These are phyloP conservation scores for Luidia sarsii DNA, from an alignment of 53 echinoderm and acorn worm genomes.

Conservation along the genomic window DNA sequence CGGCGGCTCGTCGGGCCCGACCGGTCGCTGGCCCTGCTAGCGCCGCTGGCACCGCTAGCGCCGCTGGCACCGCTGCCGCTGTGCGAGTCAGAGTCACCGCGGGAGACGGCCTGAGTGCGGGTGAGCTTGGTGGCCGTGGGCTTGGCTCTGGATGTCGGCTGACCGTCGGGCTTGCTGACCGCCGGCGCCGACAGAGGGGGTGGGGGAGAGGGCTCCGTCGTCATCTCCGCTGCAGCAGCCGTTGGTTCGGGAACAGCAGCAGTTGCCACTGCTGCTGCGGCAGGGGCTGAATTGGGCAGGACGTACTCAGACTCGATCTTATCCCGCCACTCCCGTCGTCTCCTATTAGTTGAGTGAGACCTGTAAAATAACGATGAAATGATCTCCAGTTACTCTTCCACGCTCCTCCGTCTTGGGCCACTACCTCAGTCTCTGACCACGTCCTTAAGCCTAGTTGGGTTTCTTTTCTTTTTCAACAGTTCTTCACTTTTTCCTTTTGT, in stretches of 20 bases:
- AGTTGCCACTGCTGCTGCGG: not conserved
- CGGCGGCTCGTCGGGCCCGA: conserved; percentile 35
- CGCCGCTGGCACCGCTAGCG: conserved; percentile 26
- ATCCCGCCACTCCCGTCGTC: conserved; percentile 54
- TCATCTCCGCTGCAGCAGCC: conserved; percentile 32
- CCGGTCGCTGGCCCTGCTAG: conserved; percentile 40
- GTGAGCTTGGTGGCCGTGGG: not conserved
- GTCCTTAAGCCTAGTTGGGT: too few species aligned
- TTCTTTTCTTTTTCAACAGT: too few species aligned
- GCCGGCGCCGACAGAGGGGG: not conserved
- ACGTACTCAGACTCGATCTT: conserved; percentile 55
- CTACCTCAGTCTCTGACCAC: too few species aligned
- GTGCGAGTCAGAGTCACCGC: conserved; percentile 35
- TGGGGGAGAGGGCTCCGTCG: not conserved
- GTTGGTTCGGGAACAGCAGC: too few species aligned
- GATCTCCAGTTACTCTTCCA: too few species aligned
- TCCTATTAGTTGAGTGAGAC: conserved; percentile 42
- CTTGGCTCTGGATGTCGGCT: not conserved
- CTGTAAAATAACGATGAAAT: conserved; percentile 9
- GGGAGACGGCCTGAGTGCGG: conserved; percentile 33
- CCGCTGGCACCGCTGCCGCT: conserved; percentile 30
- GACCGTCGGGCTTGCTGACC: too few species aligned
- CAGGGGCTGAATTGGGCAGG: conserved; percentile 66
- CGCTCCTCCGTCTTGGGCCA: too few species aligned
- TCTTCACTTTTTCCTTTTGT: too few species aligned